Evolutionary conservation across 2,113 vertebrate species (phyloP), one percentile per base, ranked within the genome.

Genomic region (Ophiodon elongatus): DNA sequence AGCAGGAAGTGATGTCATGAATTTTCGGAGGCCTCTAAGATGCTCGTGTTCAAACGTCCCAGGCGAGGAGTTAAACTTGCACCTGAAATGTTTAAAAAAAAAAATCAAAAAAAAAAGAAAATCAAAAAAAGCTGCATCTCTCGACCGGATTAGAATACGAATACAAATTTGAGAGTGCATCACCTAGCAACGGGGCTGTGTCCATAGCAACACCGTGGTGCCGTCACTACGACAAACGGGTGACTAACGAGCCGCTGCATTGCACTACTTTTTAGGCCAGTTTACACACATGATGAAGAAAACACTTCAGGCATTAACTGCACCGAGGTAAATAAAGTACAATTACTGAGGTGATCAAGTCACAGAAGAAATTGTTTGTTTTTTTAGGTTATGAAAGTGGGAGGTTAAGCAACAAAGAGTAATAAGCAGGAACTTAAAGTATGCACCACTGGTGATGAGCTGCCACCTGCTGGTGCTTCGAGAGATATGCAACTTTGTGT

Each of bases 401-500:
- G 15, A 35, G 35, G 23, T 35, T 69, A 35, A 25, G 39, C 45
- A 43, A 57, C 45, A 60, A 23, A 57, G 7, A 65, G 25, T 8
- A 80, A 50, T 15, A 71, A 56, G 35, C 41, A 4, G 62, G 5
- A 64, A 71, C 47, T 75, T 29, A 31, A 54, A 45, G 39, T 41
- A 10, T 21, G 54, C 41, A 66, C 4, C 4, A 71, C 35, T 75
- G 13, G 47, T 47, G 25, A 23, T 59, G 35, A 37, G 73, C 62
- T 87, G 85, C 88, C 89, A 86, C 79, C 89, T 80, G 74, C 81
- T 90, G 87, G 85, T 85, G 54, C n/a, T 7, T 65, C 8, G 50
- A 50, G 4, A 31, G 15, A 17, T 0, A 27, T 3, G 10, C 19
- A 56, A 73, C 15, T 0, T 27, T 62, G 13, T 17, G 3, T 39